Evolutionary conservation across 2,113 vertebrate species (phyloP).

Genomic region (Glareola pratincola): DNA sequence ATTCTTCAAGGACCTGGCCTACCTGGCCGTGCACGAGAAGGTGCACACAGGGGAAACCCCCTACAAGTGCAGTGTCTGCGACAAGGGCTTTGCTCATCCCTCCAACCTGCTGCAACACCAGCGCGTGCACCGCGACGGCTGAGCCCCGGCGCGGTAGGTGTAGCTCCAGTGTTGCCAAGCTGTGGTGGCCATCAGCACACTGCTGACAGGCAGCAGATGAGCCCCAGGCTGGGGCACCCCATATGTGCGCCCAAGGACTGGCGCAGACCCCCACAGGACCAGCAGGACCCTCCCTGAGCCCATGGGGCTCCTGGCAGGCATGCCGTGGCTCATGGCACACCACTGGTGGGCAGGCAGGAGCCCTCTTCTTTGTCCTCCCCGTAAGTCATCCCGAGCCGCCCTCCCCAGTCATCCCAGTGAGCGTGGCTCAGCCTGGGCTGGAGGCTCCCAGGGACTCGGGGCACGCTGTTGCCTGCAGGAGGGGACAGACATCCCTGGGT

Average conservation of each 20-base stretch:
- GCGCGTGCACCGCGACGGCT: not conserved
- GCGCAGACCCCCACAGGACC: not conserved
- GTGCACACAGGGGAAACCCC: conserved; percentile 44
- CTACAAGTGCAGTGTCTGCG: conserved; percentile 15
- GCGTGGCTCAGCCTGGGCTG: not conserved
- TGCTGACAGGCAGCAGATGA: not conserved
- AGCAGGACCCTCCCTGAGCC: not conserved
- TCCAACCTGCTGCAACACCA: conserved; percentile 61
- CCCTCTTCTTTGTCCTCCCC: not conserved
- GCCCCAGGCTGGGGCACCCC: accelerated
- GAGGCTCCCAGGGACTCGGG: not conserved
- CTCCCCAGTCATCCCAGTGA: not conserved
- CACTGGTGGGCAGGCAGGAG: not conserved
- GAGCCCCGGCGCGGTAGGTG: accelerated
- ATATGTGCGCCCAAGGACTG: accelerated
- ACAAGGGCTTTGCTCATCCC: conserved; percentile 54
- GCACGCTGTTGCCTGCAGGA: not conserved
- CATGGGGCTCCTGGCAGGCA: not conserved
- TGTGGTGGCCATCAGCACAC: accelerated
- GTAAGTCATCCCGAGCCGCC: not conserved
- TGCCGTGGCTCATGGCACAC: not conserved
- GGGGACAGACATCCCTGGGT: not conserved
- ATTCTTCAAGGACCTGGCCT: conserved; percentile 62
- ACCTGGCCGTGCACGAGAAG: conserved; percentile 58
- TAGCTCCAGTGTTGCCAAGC: not conserved